These are phyloP conservation scores for Otus sunia DNA, from an alignment of 2,113 vertebrate genomes.

Conservation along the genomic window DNA sequence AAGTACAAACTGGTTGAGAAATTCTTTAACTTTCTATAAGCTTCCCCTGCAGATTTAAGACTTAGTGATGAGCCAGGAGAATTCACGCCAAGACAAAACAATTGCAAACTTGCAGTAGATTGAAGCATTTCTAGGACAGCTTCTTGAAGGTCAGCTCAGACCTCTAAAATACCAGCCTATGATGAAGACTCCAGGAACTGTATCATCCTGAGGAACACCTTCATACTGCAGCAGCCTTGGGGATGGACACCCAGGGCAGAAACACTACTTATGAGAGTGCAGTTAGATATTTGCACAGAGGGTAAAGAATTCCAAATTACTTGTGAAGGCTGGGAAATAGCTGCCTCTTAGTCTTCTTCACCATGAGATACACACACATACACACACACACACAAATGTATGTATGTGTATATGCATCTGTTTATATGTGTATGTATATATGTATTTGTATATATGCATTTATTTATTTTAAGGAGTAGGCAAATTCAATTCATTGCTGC, in stretches of 20 bases:
- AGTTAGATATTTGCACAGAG: not conserved
- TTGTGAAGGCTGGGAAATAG: not conserved
- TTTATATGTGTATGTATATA: not conserved
- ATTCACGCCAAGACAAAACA: not conserved
- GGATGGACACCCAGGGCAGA: not conserved
- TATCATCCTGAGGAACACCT: not conserved
- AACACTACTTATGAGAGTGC: not conserved
- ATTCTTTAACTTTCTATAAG: not conserved
- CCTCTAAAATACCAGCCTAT: not conserved
- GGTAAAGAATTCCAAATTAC: not conserved
- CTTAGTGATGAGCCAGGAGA: not conserved
- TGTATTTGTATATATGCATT: not conserved
- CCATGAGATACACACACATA: not conserved
- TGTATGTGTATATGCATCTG: not conserved
- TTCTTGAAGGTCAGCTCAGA: not conserved
- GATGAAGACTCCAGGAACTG: not conserved
- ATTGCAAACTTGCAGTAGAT: not conserved
- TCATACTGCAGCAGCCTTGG: not conserved
- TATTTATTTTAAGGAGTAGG: not conserved
- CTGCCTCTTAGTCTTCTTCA: not conserved
- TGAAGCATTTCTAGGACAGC: not conserved
- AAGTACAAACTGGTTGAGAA: not conserved
- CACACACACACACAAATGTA: not conserved
- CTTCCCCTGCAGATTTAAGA: not conserved
- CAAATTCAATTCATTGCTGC: not conserved